phyloP scores from a whole-genome alignment of 2,113 vertebrate species.

The Semicossyphus pulcher region DNA sequence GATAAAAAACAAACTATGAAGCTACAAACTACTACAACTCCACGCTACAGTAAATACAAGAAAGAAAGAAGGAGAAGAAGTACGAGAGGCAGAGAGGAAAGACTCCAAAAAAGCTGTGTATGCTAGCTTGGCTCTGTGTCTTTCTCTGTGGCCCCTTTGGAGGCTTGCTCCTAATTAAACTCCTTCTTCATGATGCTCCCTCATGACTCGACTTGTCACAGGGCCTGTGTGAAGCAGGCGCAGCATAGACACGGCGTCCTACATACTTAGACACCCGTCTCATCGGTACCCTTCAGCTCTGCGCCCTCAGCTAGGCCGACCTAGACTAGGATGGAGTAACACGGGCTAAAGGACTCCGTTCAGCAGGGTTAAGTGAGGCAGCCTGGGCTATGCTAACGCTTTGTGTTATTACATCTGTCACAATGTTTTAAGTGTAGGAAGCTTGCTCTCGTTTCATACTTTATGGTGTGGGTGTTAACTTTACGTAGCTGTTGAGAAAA shows the following conservation, averaged over 20 bases:
- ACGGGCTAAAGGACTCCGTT: slow-evolving; percentile 1
- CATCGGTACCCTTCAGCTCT: slow-evolving; percentile 79
- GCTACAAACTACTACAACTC: not conserved
- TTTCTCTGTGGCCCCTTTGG: slow-evolving; percentile 79
- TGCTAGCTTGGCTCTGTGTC: slow-evolving; percentile 72
- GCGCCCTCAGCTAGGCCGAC: slow-evolving; percentile 57
- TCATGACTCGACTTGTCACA: slow-evolving; percentile 82
- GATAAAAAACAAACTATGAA: not conserved
- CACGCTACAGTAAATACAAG: slow-evolving; percentile 25
- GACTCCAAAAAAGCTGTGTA: slow-evolving; percentile 58
- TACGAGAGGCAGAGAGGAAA: slow-evolving; percentile 41
- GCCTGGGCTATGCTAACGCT: slow-evolving; percentile 7
- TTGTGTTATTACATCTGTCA: slow-evolving; percentile 7
- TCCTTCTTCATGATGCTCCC: slow-evolving; percentile 83
- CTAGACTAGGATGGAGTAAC: slow-evolving; percentile 39
- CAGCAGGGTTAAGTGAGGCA: slow-evolving; percentile 15
- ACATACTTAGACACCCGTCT: slow-evolving; percentile 83
- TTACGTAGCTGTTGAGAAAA: slow-evolving; percentile 52
- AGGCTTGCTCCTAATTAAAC: slow-evolving; percentile 87
- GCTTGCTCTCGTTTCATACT: slow-evolving; percentile 43
- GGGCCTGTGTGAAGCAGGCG: slow-evolving; percentile 77
- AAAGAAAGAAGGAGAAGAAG: slow-evolving; percentile 31
- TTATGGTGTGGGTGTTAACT: slow-evolving; percentile 60
- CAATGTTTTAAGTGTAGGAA: slow-evolving; percentile 29
- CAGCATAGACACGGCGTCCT: slow-evolving; percentile 83